Evolutionary conservation across 1,140 invertebrate genomes (phyloP).

Genomic region (Berghia stephanieae): DNA sequence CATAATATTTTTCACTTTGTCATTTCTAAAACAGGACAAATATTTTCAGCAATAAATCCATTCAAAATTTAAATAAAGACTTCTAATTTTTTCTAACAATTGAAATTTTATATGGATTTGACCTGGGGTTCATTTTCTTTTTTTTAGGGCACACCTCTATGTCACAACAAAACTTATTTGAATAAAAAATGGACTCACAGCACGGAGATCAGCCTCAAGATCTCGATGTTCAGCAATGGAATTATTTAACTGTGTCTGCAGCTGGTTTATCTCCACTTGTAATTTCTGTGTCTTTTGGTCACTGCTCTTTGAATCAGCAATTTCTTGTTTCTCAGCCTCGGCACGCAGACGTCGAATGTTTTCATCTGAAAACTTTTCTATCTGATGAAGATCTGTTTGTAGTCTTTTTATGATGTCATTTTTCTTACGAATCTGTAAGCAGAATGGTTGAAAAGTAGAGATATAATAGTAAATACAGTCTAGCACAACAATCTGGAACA

Average conservation of each 20-base stretch:
- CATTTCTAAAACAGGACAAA: no score
- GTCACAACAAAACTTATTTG: no score
- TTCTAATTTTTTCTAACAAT: no score
- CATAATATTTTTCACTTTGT: no score
- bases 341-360: conserved; percentile 56
- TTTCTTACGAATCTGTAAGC: conserved; percentile 61
- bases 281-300: conserved; percentile 61
- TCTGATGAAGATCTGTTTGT: conserved; percentile 62
- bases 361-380: conserved; percentile 65
- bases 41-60: no score
- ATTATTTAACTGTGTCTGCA: conserved; percentile 58
- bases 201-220: conserved; percentile 60
- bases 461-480: background rate
- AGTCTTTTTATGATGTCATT: conserved; percentile 63
- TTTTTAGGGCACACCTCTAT: no score
- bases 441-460: background rate
- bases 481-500: background rate
- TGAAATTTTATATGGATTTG: no score
- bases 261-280: conserved; percentile 53
- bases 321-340: conserved; percentile 64
- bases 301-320: conserved; percentile 62
- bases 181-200: conserved; percentile 45
- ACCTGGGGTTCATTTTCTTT: no score
- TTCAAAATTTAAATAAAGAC: no score
- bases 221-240: conserved; percentile 61